Base-by-base conservation (phyloP, 1,140 invertebrate species). In the Eriocheir sinensis region DNA sequence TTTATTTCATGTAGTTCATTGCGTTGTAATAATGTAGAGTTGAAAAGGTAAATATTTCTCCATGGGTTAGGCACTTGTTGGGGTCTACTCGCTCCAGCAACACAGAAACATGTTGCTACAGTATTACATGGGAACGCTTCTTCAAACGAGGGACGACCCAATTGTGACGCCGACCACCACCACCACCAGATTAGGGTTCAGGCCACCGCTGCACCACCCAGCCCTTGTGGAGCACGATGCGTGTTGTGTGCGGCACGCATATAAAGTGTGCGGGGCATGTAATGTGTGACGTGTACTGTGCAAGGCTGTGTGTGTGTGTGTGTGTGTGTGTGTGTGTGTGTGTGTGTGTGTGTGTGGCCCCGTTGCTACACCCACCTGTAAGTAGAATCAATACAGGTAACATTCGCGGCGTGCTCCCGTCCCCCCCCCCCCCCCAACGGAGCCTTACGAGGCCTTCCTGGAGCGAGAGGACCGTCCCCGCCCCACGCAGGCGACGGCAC, bases 361-460 rank as follows among this genome's bases (percentile, higher is more conserved):
- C 27, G 21, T n/a, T 72, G 60, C 60, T n/a, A 72, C 60, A 72
- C 60, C 60, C 27, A n/a, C 60, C 60, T 72, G 60, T 72, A 72
- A 27, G 60, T 72, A 72, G 12, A 72, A 72, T 72, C 60, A 72
- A 72, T 72, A 72, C 60, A 72, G 60, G 60, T 72, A 72, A 72
- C 60, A 72, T 72, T 72, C 60, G 60, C 60, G 60, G 60, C 60
- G 17, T 72, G n/a, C 60, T 72, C 60, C 60, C 60, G 12, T 72
- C 21, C 60, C 60, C 27, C 27, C 60, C 27, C 44, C 60, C 60
- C 4, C 21, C 9, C 60, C 1, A 2, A 21, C 60, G 21, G 12
- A 6, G 60, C 60, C 60, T 72, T n/a, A 72, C 27, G n/a, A 72
- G 60, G 60, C 8, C 60, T 72, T 72, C 21, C 60, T 12, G 60